Conservation (phyloP, 2,113 vertebrate species). For the Tinamus guttatus region DNA sequence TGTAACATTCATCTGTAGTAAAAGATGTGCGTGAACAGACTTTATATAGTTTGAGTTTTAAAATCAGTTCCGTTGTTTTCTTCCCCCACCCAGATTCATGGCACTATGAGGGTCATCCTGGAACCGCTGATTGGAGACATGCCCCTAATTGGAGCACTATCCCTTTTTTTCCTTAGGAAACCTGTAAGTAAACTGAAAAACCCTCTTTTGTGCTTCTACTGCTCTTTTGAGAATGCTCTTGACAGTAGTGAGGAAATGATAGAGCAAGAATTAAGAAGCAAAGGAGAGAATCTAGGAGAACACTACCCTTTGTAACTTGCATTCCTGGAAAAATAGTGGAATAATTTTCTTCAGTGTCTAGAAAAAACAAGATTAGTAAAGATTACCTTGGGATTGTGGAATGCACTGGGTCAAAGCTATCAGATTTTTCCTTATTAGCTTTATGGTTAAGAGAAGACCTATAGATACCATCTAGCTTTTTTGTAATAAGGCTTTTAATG, state of each 20-base stretch:
- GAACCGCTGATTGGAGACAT: slow-evolving; percentile 96
- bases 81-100: slow-evolving; percentile 85
- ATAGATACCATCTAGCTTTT: neutral
- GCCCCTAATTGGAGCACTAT: slow-evolving; percentile 93
- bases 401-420: neutral
- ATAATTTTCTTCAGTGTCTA: neutral
- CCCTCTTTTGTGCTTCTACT: neutral
- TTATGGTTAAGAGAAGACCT: neutral
- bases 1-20: neutral
- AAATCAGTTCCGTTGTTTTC: neutral
- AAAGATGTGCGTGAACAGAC: neutral
- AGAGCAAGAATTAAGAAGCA: neutral
- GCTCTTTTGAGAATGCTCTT: neutral
- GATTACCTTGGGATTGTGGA: neutral
- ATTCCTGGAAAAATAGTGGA: neutral
- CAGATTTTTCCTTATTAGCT: neutral
- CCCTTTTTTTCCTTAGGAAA: slow-evolving; percentile 95
- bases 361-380: neutral
- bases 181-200: slow-evolving; percentile 82
- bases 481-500: neutral
- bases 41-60: neutral
- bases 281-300: neutral
- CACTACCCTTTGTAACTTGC: neutral
- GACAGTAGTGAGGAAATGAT: neutral
- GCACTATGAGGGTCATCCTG: slow-evolving; percentile 93